Conservation (phyloP, 2,888 invertebrate species). For the Cephus rjabovi region DNA sequence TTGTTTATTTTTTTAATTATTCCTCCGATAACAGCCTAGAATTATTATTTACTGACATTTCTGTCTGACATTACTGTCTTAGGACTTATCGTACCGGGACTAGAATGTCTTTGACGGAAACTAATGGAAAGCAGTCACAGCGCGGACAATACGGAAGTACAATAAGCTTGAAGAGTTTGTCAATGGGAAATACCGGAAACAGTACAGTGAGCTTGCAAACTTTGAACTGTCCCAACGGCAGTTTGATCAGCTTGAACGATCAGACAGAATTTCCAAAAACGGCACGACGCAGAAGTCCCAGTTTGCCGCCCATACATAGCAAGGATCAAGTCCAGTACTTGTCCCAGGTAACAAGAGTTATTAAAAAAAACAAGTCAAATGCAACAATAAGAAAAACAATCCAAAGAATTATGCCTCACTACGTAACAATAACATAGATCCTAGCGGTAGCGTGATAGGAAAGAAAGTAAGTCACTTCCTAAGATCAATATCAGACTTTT, state of each 20-base stretch:
- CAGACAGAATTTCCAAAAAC: conserved; percentile 66
- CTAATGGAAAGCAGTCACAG: conserved; percentile 32
- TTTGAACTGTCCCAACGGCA: conserved; percentile 48
- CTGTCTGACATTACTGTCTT: too few relatives aligned
- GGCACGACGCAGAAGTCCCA: conserved; percentile 74
- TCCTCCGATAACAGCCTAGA: too few relatives aligned
- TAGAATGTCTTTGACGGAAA: conserved; percentile 46
- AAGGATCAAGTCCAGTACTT: conserved; percentile 61
- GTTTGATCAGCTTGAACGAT: conserved; percentile 67
- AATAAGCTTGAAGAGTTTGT: conserved; percentile 49
- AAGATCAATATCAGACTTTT: conserved; percentile 15
- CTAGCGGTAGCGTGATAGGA: neutral
- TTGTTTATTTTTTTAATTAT: neutral
- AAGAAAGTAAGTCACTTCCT: conserved; percentile 12
- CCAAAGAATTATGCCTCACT: conserved; percentile 38
- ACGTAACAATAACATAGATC: conserved; percentile 30
- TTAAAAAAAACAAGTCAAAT: too few relatives aligned
- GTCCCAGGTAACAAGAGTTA: conserved; percentile 54
- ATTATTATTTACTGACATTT: too few relatives aligned
- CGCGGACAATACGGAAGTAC: conserved; percentile 39
- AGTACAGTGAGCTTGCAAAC: conserved; percentile 40
- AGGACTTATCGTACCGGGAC: conserved; percentile 22
- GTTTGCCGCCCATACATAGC: conserved; percentile 75
- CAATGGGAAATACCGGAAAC: conserved; percentile 39
- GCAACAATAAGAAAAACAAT: conserved; percentile 35